A percentile compares a stretch with the other conserved stretches of the same genome.
phyloP scores from a whole-genome alignment of 2,113 vertebrate species.

The Campylomormyrus numenius region DNA sequence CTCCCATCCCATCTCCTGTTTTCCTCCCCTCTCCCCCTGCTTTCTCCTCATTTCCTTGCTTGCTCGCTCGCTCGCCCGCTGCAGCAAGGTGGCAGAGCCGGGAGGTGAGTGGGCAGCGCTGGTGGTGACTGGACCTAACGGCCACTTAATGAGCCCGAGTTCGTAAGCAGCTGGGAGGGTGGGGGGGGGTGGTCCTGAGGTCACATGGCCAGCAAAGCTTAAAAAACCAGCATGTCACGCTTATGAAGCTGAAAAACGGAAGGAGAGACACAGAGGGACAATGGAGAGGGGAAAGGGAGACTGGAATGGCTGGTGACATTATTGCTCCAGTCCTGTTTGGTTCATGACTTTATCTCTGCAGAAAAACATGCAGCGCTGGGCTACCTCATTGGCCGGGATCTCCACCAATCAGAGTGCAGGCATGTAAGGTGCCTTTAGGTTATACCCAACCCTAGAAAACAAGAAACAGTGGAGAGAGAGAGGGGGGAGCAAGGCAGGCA shows the following conservation, averaged over 20 bases:
- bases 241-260: neutral
- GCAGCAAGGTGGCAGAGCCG: conserved; percentile 33
- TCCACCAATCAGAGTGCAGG: conserved; percentile 65
- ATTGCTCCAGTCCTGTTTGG: conserved; percentile 19
- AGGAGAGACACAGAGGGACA: conserved; percentile 15
- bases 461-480: conserved; percentile 30
- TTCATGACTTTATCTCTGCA: conserved; percentile 26
- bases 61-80: conserved; percentile 21
- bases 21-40: neutral
- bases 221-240: neutral
- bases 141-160: conserved; percentile 53
- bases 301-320: conserved; percentile 24
- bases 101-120: conserved; percentile 20
- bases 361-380: conserved; percentile 18
- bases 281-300: conserved; percentile 19
- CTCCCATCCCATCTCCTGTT: conserved; percentile 54
- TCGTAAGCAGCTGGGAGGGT: conserved; percentile 47
- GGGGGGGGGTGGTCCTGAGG: conserved; percentile 14
- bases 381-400: conserved; percentile 23
- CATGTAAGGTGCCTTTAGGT: conserved; percentile 74
- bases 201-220: conserved; percentile 20
- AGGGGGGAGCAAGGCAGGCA: conserved; percentile 32
- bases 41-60: conserved; percentile 16
- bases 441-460: conserved; percentile 51
- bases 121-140: conserved; percentile 44